Conservation (phyloP, 2,113 vertebrate species). For the Scophthalmus maximus region DNA sequence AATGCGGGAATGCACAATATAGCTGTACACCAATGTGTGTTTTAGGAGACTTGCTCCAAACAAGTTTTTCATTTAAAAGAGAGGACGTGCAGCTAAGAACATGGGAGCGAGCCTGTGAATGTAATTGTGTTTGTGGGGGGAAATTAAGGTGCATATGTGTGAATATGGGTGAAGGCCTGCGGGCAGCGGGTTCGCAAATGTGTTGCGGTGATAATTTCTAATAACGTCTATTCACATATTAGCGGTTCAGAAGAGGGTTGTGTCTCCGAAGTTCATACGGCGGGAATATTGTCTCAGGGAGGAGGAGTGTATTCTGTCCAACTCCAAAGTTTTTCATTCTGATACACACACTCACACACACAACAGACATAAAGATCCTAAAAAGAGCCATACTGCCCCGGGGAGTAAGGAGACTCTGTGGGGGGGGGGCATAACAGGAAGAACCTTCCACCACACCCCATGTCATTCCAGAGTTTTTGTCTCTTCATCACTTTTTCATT, state of each 20-base stretch:
- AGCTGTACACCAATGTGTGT: slow-evolving; percentile 13
- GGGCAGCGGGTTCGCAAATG: slow-evolving; percentile 22
- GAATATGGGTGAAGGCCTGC: slow-evolving; percentile 3
- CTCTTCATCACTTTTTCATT: slow-evolving; percentile 70
- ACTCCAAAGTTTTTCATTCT: slow-evolving; percentile 21
- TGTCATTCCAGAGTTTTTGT: slow-evolving; percentile 55
- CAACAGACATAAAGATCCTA: slow-evolving; percentile 41
- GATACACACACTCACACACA: slow-evolving; percentile 19
- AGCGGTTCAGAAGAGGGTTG: slow-evolving; percentile 40
- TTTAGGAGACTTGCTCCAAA: slow-evolving; percentile 36
- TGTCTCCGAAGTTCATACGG: slow-evolving; percentile 51
- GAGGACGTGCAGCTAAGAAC: slow-evolving; percentile 5
- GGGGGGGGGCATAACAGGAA: slow-evolving; percentile 66
- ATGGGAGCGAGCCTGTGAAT: background rate
- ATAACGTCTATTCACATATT: slow-evolving; percentile 27
- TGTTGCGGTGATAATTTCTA: slow-evolving; percentile 30
- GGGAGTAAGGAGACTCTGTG: slow-evolving; percentile 43
- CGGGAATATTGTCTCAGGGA: slow-evolving; percentile 47
- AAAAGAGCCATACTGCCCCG: slow-evolving; percentile 30
- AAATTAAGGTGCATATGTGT: slow-evolving; percentile 16
- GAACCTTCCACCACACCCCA: slow-evolving; percentile 49
- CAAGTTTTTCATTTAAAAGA: slow-evolving; percentile 10
- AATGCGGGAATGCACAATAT: slow-evolving; percentile 18
- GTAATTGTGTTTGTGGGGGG: slow-evolving; percentile 8
- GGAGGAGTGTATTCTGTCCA: slow-evolving; percentile 13